Conservation (phyloP, 2,888 invertebrate genomes). For the Hirtodrosophila histrioides region DNA sequence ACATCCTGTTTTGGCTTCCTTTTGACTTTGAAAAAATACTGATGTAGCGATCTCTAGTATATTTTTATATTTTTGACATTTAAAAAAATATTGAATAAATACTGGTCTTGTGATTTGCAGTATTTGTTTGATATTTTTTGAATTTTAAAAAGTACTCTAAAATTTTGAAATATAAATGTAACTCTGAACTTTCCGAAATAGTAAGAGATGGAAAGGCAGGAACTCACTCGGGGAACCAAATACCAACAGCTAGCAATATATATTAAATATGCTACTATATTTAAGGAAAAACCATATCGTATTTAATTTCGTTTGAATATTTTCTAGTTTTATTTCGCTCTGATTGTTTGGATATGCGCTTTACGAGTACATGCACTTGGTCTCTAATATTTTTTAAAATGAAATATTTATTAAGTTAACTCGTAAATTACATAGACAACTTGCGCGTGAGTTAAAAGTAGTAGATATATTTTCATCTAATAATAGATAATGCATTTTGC, state of each 20-base stretch:
- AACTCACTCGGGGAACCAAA: no score
- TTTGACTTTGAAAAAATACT: no score
- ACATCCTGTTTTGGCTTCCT: no score
- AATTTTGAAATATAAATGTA: no score
- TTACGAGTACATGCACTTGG: constrained; percentile 58
- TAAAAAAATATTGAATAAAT: no score
- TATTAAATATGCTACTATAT: neutral
- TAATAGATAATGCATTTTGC: constrained; percentile 11
- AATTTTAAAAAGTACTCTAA: no score
- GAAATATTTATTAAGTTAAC: constrained; percentile 29
- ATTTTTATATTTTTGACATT: no score
- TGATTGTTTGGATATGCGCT: constrained; percentile 73
- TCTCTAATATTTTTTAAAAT: constrained; percentile 38
- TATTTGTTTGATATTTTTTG: no score
- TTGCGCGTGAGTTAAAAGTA: constrained; percentile 30
- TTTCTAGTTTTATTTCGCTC: constrained; percentile 74
- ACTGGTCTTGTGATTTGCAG: no score
- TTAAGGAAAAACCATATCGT: neutral
- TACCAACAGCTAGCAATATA: neutral
- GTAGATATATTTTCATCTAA: constrained; percentile 7
- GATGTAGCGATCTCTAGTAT: no score
- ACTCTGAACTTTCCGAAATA: no score
- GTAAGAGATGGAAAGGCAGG: no score
- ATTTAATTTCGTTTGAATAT: constrained; percentile 49
- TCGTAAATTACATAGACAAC: constrained; percentile 38